Base-by-base conservation (phyloP, 2,888 invertebrate species). In the Tachina lurida region DNA sequence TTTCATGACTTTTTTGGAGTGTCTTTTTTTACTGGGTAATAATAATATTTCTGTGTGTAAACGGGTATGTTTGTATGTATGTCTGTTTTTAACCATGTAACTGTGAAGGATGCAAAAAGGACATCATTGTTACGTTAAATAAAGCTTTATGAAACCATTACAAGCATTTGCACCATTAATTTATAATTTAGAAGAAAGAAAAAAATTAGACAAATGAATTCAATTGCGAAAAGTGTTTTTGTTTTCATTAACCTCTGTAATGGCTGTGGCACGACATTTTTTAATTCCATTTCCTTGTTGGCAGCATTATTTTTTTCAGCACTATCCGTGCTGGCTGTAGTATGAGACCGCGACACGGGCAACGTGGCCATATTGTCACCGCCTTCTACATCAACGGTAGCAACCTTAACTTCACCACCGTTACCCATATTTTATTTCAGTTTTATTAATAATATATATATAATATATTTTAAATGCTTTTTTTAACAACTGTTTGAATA, bases 331-430 rank as follows among this genome's bases (percentile, higher is more conserved):
- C 96, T 96, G 90, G 95, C 95, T 88, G 95, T 95, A 87, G 93
- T 93, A 91, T 94, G 94, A 62, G 95, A 95, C 91, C 96, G 95
- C 87, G 96, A 96, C 84, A 97, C 97, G 89, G 97, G 97, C 93
- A 97, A 94, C 60, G 97, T 97, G 93, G 97, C 97, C 95, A 97
- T 97, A 92, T 97, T 97, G 94, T 97, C 97, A 89, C 96, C 96
- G 88, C 96, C 95, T 93, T 97, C 97, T 91, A 97, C 95, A 93
- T 97, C 97, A 90, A 97, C 97, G 84, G 97, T 97, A 89, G 97
- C 96, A 93, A 97, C 97, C 94, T 97, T 97, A 93, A 97, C 96
- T 94, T 97, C 97, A 91, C 94, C 94, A 92, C 95, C 95, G 79
- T 86, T 86, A 89, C 94, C 94, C 95, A 95, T 95, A 45, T 52